These are phyloP conservation scores for Aphelenchoides bicaudatus DNA, from an alignment of 2,888 invertebrate species.

Conservation along the genomic window DNA sequence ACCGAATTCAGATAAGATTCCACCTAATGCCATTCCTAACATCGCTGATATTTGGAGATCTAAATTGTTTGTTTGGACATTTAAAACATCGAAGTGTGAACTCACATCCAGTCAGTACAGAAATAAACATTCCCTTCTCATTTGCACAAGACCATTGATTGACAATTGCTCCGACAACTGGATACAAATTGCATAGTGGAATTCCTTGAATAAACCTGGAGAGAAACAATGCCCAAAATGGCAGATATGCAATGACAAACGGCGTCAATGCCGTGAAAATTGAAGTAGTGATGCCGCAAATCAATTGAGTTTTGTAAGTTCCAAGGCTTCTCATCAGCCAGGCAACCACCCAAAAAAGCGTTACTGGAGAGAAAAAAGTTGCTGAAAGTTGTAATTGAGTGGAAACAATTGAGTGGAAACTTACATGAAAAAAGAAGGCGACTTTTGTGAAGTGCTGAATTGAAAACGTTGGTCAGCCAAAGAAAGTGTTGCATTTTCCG, in stretches of 20 bases:
- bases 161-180: constrained; percentile 18
- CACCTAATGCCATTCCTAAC: constrained; percentile 13
- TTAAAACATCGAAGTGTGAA: too few species aligned
- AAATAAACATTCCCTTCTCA: constrained; percentile 16
- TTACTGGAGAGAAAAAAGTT: constrained; percentile 1
- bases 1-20: constrained; percentile 12
- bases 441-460: constrained; percentile 14
- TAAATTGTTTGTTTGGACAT: too few species aligned
- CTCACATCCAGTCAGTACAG: constrained; percentile 17
- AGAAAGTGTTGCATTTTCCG: neutral
- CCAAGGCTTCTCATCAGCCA: constrained; percentile 1
- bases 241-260: neutral
- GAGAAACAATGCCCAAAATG: constrained; percentile 14
- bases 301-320: constrained; percentile 7
- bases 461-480: constrained; percentile 17
- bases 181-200: constrained; percentile 15
- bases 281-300: constrained; percentile 12
- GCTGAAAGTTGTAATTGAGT: constrained; percentile 5
- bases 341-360: constrained; percentile 3
- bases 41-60: constrained; percentile 18
- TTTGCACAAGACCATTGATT: constrained; percentile 9
- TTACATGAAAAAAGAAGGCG: constrained; percentile 7
- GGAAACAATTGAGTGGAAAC: neutral
- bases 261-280: constrained; percentile 14
- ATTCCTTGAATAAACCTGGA: constrained; percentile 15